Base-by-base conservation (phyloP, 2,888 invertebrate species). In the Drepanosiphum platanoidis region DNA sequence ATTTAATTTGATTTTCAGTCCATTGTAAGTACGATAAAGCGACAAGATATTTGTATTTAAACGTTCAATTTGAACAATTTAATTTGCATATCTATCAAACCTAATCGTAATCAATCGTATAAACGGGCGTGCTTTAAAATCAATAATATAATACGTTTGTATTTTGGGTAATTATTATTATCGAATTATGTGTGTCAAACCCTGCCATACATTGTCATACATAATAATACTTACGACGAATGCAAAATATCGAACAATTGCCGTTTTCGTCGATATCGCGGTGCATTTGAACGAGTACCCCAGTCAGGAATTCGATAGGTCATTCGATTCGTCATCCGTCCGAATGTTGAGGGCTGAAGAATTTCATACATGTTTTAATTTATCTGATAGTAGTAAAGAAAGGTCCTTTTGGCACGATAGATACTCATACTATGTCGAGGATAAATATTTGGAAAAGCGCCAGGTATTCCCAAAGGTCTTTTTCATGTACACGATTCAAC, bases 291-390 rank as follows among this genome's bases (percentile, higher is more conserved):
- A 52, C 52, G 18, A 22, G 52, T 52, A 18, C n/a, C n/a, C n/a
- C n/a, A n/a, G n/a, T n/a, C n/a, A n/a, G n/a, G n/a, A n/a, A n/a
- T n/a, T n/a, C n/a, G n/a, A n/a, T n/a, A n/a, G n/a, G n/a, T n/a
- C n/a, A n/a, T 52, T 52, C 52, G 7, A 22, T 52, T 52, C 52
- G 52, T 52, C 52, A 22, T 52, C 5, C 52, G 18, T 15, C 22
- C 52, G 22, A 52, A 52, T 52, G 22, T 52, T 22, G 22, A 52
- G 3, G 46, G 15, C 3, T 4, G 27, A 46, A 39, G 27, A 78
- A 78, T 22, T 77, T 3, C 32, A n/a, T n/a, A 79, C 32, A 15
- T 18, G 79, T 79, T 79, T 79, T 68, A 79, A 79, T 79, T 79
- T 46, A 79, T 46, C 34, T 34, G 79, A 79, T 46, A 8, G 46